phyloP scores from a whole-genome alignment of 1,140 invertebrate genomes.

The Heliconius hermathena region DNA sequence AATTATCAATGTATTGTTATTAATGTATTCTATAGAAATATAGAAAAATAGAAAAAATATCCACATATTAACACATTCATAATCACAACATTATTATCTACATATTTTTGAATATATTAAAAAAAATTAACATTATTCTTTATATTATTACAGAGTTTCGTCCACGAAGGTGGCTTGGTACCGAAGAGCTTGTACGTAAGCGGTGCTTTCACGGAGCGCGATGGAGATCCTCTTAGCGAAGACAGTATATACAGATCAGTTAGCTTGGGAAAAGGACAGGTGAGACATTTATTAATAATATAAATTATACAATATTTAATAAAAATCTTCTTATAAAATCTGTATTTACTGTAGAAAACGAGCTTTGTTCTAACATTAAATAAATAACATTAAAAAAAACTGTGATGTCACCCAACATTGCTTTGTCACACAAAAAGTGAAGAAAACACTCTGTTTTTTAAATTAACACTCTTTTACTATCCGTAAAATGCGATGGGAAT shows the following conservation, averaged over 20 bases:
- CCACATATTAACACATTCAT: conserved; percentile 5
- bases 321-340: too few species aligned
- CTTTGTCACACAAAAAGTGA: too few species aligned
- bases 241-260: conserved; percentile 89
- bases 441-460: too few species aligned
- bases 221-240: conserved; percentile 83
- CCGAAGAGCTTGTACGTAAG: conserved; percentile 94
- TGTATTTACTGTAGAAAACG: too few species aligned
- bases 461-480: too few species aligned
- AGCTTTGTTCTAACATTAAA: too few species aligned
- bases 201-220: conserved; percentile 72
- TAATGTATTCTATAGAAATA: too few species aligned
- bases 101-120: not conserved
- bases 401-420: too few species aligned
- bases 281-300: conserved; percentile 30
- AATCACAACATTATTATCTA: not conserved
- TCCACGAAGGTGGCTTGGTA: conserved; percentile 93
- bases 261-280: conserved; percentile 84
- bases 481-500: too few species aligned
- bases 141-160: conserved; percentile 85
- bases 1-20: too few species aligned
- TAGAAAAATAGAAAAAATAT: not conserved
- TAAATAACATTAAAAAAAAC: too few species aligned
- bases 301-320: not conserved
- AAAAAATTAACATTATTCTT: not conserved